Percentiles rank a stretch among this genome's conserved stretches.
phyloP scores from a whole-genome alignment of 2,888 invertebrate species.

The Neoitamus cyanurus region DNA sequence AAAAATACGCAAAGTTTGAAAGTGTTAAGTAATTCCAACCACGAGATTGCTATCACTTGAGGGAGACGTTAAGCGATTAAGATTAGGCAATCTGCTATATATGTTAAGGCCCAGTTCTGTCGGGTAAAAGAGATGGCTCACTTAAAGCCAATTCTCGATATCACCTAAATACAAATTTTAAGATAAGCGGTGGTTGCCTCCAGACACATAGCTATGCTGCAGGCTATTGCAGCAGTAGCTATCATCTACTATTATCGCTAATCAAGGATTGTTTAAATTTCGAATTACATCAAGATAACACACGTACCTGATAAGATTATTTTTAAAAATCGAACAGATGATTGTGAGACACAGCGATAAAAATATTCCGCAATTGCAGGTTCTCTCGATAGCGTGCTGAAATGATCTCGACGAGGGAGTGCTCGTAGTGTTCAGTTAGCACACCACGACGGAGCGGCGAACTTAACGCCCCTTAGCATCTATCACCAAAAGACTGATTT shows the following conservation, averaged over 20 bases:
- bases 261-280: neutral
- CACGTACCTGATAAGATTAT: conserved; percentile 26
- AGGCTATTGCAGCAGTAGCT: neutral
- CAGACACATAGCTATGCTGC: neutral
- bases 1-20: too few relatives aligned
- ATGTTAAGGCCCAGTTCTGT: neutral
- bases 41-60: neutral
- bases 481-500: conserved; percentile 10
- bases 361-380: conserved; percentile 24
- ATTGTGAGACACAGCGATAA: conserved; percentile 15
- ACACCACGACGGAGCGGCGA: neutral
- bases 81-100: too few relatives aligned
- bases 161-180: neutral
- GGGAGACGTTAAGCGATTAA: too few relatives aligned
- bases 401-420: conserved; percentile 17
- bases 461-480: neutral
- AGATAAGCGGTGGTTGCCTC: neutral
- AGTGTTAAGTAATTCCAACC: too few relatives aligned
- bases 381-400: neutral
- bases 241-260: neutral
- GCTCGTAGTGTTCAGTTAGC: neutral
- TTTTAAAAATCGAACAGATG: neutral
- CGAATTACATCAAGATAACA: neutral
- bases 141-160: neutral
- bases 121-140: neutral